Conservation (phyloP, 1,140 invertebrate genomes). For the Drosophila nebulosa region DNA sequence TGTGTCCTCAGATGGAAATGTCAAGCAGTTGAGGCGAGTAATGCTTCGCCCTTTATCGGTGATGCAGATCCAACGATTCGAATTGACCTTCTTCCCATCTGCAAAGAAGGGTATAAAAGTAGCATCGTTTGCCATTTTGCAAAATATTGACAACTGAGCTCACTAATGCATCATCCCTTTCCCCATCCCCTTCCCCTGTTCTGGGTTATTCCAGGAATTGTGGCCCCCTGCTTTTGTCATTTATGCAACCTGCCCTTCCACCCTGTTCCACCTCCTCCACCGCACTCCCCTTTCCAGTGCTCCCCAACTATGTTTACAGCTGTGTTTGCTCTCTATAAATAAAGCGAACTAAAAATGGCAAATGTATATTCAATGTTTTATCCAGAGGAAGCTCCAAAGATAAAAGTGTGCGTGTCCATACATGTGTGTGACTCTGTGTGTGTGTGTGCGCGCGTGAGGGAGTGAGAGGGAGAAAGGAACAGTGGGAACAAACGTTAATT, state of each 20-base stretch:
- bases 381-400: constrained; percentile 22
- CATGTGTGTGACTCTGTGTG: constrained; percentile 3
- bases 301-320: constrained; percentile 47
- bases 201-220: neutral
- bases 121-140: neutral
- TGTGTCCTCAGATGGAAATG: too few relatives aligned
- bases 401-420: constrained; percentile 14
- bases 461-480: neutral
- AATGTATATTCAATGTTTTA: constrained; percentile 39
- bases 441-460: constrained; percentile 19
- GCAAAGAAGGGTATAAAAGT: neutral
- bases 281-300: neutral
- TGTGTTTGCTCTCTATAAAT: constrained; percentile 74
- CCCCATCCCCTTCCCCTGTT: neutral
- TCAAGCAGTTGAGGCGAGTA: too few relatives aligned
- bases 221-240: neutral
- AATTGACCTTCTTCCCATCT: too few relatives aligned
- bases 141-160: neutral
- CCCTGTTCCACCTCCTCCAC: neutral
- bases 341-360: constrained; percentile 69
- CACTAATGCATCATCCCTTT: neutral
- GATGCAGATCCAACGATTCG: too few relatives aligned
- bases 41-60: too few relatives aligned
- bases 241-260: neutral
- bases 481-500: constrained; percentile 39